A percentile compares a stretch with the other conserved stretches of the same genome.
Evolutionary conservation across 2,888 invertebrate genomes (phyloP).

Genomic region (Brachylomia viminalis): DNA sequence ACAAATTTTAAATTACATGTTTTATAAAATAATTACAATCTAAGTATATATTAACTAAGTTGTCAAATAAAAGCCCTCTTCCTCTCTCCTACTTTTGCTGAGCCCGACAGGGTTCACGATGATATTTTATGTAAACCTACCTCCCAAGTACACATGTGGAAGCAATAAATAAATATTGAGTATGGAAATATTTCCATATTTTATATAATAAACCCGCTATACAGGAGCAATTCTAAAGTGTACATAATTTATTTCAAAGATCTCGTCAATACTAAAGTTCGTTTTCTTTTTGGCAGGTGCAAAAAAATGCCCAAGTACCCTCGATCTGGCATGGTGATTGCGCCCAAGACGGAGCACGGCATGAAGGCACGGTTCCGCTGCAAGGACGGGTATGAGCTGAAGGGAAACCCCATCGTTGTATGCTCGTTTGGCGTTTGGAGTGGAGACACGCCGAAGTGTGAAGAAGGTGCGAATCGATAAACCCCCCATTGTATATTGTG

Average conservation of each 20-base stretch:
- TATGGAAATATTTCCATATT: no score
- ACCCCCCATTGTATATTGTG: no score
- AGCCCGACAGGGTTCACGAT: no score
- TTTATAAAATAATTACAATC: no score
- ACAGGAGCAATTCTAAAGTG: background rate
- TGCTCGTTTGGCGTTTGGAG: conserved; percentile 99
- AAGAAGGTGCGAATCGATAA: conserved; percentile 90
- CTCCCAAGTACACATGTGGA: no score
- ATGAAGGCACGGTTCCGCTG: conserved; percentile 98
- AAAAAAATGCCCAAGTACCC: conserved; percentile 96
- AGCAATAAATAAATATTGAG: no score
- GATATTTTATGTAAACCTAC: no score
- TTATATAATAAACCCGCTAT: no score
- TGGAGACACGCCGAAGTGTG: conserved; percentile 96
- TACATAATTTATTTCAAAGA: background rate
- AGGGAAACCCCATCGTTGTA: conserved; percentile 94
- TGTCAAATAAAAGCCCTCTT: no score
- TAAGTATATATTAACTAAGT: no score
- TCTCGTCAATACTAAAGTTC: background rate
- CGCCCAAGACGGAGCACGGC: conserved; percentile 99
- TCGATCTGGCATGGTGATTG: conserved; percentile 98
- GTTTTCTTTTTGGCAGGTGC: conserved; percentile 88
- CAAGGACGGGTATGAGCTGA: conserved; percentile 97
- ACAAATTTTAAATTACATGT: no score
- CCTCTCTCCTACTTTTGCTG: no score